A percentile compares a stretch with the other conserved stretches of the same genome.
Conservation (phyloP, 2,113 vertebrate species). For the Perognathus longimembris region DNA sequence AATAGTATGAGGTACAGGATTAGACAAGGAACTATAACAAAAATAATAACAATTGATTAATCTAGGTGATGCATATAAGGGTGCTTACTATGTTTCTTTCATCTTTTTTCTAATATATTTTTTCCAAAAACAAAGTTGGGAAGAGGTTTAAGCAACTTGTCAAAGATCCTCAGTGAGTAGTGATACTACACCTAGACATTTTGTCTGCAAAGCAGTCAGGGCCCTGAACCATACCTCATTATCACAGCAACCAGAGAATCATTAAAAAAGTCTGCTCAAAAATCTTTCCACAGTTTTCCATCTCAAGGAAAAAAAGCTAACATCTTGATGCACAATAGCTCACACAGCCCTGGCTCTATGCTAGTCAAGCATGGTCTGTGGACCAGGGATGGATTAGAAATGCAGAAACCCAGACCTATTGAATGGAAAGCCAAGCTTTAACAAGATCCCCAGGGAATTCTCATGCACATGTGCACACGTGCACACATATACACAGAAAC, state of each 20-base stretch:
- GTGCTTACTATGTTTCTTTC: background rate
- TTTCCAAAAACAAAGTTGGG: background rate
- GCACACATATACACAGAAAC: background rate
- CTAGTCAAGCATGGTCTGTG: background rate
- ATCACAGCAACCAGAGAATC: background rate
- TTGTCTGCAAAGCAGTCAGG: background rate
- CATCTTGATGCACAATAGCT: background rate
- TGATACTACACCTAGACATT: background rate
- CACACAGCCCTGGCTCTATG: background rate
- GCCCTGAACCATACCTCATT: background rate
- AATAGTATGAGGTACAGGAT: background rate
- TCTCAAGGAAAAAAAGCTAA: background rate
- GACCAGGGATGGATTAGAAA: background rate
- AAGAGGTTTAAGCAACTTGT: background rate
- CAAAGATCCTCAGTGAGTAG: background rate
- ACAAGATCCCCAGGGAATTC: background rate
- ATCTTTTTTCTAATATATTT: constrained; percentile 40
- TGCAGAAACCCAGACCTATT: background rate
- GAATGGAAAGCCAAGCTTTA: background rate
- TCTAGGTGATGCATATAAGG: background rate
- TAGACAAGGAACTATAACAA: background rate
- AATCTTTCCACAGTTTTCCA: background rate
- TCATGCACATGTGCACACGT: background rate
- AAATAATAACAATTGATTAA: constrained; percentile 11
- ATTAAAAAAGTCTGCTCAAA: background rate